Conservation (phyloP, 2,113 vertebrate species). For the Bos indicus region DNA sequence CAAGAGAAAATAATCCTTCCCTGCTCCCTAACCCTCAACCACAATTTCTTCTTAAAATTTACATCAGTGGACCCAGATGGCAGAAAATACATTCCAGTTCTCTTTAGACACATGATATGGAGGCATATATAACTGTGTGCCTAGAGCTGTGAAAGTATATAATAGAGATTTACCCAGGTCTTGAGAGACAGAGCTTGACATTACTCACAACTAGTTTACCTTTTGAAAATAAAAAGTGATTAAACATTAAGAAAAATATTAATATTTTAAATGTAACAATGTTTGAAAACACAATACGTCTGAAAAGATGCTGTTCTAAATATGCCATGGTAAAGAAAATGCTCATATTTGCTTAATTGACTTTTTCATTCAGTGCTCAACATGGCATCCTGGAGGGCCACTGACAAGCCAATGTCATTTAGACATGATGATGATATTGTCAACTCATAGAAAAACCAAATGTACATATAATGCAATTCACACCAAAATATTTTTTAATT, state of each 20-base stretch:
- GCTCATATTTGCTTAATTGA: not conserved
- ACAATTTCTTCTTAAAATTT: slow-evolving; percentile 2
- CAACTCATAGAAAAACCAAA: not conserved
- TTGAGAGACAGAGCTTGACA: not conserved
- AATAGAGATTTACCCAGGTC: not conserved
- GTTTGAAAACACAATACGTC: not conserved
- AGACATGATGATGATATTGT: not conserved
- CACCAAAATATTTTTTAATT: not conserved
- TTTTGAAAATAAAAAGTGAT: not conserved
- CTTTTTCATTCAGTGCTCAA: not conserved
- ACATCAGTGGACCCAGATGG: not conserved
- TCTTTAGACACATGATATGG: not conserved
- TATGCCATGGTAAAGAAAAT: not conserved
- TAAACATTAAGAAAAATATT: not conserved
- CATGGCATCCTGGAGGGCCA: not conserved
- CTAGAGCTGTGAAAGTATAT: not conserved
- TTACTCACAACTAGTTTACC: not conserved
- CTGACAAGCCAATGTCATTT: not conserved
- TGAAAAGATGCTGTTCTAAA: not conserved
- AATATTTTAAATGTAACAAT: not conserved
- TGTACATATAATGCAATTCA: not conserved
- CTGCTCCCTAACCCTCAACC: not conserved
- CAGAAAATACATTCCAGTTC: not conserved
- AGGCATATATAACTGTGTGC: not conserved
- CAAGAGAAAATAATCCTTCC: not conserved